Evolutionary conservation across 2,888 invertebrate species (phyloP).

Genomic region (Eugnorisma glareosa): DNA sequence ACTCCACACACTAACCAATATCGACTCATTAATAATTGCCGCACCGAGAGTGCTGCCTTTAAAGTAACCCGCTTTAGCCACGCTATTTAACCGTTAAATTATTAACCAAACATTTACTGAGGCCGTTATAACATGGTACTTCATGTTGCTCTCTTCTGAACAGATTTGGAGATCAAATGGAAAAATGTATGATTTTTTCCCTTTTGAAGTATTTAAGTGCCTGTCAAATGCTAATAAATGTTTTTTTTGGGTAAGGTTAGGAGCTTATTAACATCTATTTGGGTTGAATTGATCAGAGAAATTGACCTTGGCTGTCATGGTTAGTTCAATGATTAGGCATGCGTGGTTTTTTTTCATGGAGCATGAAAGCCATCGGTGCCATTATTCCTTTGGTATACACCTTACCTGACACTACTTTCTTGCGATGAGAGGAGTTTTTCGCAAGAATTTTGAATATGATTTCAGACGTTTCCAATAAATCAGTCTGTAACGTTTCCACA

Average conservation of each 20-base stretch:
- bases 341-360: background rate
- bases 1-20: conserved; percentile 70
- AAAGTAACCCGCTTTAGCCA: conserved; percentile 72
- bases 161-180: conserved; percentile 33
- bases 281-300: background rate
- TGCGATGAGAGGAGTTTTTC: background rate
- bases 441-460: too few species aligned
- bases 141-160: conserved; percentile 14
- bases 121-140: conserved; percentile 30
- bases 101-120: conserved; percentile 66
- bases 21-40: conserved; percentile 79
- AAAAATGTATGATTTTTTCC: background rate
- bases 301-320: background rate
- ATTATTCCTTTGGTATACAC: background rate
- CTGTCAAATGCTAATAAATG: background rate
- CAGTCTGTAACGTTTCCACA: background rate
- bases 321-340: background rate
- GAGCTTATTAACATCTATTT: background rate
- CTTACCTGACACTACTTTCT: background rate
- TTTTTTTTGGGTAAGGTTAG: background rate
- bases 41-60: conserved; percentile 74
- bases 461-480: background rate
- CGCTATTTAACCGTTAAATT: conserved; percentile 71
- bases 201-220: background rate
- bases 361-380: background rate